A percentile compares a stretch with the other conserved stretches of the same genome.
phyloP scores from a whole-genome alignment of 1,140 invertebrate species.

The Ptiloglossa arizonensis region DNA sequence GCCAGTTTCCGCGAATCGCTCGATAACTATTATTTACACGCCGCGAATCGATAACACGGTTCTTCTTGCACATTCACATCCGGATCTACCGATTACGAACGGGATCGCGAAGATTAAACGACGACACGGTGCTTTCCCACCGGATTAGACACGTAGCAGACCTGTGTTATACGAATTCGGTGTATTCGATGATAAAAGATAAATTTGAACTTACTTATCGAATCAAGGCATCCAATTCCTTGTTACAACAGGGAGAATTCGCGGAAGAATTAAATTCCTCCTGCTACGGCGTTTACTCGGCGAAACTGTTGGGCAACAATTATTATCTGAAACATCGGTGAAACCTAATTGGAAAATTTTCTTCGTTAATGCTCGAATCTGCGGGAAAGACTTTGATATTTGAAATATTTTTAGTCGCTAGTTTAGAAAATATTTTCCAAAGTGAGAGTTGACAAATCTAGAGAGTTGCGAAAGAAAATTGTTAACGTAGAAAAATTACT shows the following conservation, averaged over 20 bases:
- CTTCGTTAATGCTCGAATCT: too few species aligned
- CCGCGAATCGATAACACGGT: background rate
- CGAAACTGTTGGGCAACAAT: too few species aligned
- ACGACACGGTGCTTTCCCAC: constrained; percentile 53
- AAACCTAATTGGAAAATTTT: too few species aligned
- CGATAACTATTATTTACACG: constrained; percentile 1
- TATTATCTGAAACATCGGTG: too few species aligned
- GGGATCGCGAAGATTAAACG: constrained; percentile 52
- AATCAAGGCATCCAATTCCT: constrained; percentile 17
- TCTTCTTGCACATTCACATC: background rate
- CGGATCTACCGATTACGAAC: constrained; percentile 39
- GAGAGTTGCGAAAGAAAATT: too few species aligned
- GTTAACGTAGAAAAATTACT: too few species aligned
- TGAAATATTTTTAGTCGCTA: too few species aligned
- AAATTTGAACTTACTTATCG: constrained; percentile 54
- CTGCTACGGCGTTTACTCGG: too few species aligned
- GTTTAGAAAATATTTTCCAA: too few species aligned
- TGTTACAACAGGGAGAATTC: constrained; percentile 24
- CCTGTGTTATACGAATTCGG: constrained; percentile 38
- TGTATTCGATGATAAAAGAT: constrained; percentile 57
- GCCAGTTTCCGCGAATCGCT: background rate
- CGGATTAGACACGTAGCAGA: constrained; percentile 63
- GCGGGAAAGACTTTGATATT: too few species aligned
- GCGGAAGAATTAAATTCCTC: background rate
- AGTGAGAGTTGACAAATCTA: too few species aligned